These are phyloP conservation scores for Oscheius onirici DNA, from an alignment of 2,888 invertebrate genomes.

Conservation along the genomic window DNA sequence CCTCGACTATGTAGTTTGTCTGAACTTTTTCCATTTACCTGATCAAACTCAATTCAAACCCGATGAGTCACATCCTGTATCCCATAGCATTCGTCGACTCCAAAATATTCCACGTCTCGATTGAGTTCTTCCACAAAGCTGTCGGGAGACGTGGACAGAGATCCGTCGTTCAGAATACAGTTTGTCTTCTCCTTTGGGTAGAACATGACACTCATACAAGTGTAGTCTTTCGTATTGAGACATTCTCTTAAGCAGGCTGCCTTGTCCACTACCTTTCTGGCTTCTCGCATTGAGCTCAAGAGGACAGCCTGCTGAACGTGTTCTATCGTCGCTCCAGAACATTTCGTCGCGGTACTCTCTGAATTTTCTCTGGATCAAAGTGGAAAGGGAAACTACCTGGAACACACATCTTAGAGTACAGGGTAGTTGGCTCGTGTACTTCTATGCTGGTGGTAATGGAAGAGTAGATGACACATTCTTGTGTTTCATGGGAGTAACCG, in stretches of 20 bases:
- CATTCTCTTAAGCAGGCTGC: slow-evolving; percentile 9
- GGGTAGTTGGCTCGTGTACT: slow-evolving; percentile 21
- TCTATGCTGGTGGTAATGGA: not conserved
- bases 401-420: slow-evolving; percentile 24
- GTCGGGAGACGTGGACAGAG: slow-evolving; percentile 11
- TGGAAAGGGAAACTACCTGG: not conserved
- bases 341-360: slow-evolving; percentile 2
- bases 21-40: not conserved
- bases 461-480: slow-evolving; percentile 16
- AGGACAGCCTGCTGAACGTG: slow-evolving; percentile 19
- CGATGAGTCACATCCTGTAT: slow-evolving; percentile 21
- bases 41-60: not conserved
- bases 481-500: slow-evolving; percentile 10
- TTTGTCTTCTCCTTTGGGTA: slow-evolving; percentile 23
- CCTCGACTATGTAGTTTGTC: slow-evolving; percentile 17
- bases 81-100: slow-evolving; percentile 21
- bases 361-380: no score
- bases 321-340: slow-evolving; percentile 15
- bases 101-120: slow-evolving; percentile 21
- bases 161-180: slow-evolving; percentile 14
- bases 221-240: not conserved
- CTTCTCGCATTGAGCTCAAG: slow-evolving; percentile 10
- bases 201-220: slow-evolving; percentile 21
- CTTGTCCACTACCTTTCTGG: not conserved
- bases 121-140: slow-evolving; percentile 5